Base-by-base conservation (phyloP, 2,113 vertebrate genomes). In the Silurus asotus region DNA sequence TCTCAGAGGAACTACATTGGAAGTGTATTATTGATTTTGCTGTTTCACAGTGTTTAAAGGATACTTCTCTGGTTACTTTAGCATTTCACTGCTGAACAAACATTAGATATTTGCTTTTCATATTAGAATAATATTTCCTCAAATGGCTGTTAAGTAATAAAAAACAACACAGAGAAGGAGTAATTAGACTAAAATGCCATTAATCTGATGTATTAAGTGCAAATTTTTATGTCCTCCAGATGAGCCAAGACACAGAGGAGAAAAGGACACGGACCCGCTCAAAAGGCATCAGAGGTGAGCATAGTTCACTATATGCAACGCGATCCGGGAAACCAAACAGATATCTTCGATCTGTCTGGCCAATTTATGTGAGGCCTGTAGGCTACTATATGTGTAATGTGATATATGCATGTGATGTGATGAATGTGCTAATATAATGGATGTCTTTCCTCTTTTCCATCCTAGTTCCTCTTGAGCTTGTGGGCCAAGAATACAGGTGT, bases 221-320 rank as follows among this genome's bases (percentile, higher is more conserved):
- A 85, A 59, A 25, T n/a, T 5, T 37, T 23, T 79, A 11, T 92
- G 37, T 90, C 67, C 61, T 90, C 84, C 94, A 99, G 98, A 99
- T 99, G 98, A 99, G 96, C 94, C 95, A 97, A 93, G 98, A 98
- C 85, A 94, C 92, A 89, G 95, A 97, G 0, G 97, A 99, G 56
- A 98, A 97, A 92, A 92, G 97, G 93, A 96, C 97, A 86, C 94
- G 98, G 61, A 98, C 97, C 0, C 95, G 98, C 69, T 99, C 98
- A 83, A 98, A 99, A 94, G 95, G 96, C 84, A 92, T 96, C 90
- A 92, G 96, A 95, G 97, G 98, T 99, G 85, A 96, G 95, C 25
- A 23, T 56, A 64, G 61, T 89, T 65, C 65, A 70, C n/a, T 51
- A 82, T 81, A 51, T 80, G 84, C 67, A 51, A 23, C 9, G 1